Evolutionary conservation across 2,888 invertebrate species (phyloP), one percentile per base, ranked within the genome.

Genomic region (Mechanitis messenoides): DNA sequence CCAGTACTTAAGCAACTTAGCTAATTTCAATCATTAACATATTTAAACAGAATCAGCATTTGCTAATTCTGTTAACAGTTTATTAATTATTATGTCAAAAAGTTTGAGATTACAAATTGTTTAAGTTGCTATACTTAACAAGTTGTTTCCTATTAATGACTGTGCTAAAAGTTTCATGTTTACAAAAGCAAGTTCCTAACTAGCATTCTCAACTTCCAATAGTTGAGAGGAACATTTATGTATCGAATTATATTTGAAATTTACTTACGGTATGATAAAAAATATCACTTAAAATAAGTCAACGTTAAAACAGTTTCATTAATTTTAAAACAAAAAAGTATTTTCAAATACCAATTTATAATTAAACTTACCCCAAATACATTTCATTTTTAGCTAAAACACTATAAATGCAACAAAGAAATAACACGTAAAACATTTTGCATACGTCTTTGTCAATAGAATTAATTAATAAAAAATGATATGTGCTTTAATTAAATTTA

Each of bases 301-400:
- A 5, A 35, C 7, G 2, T 38, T 38, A 38, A 38, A 38, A 38
- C 38, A 38, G 7, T 7, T 6, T 6, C 38, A 20, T 20, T 20
- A 20, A 20, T 20, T 20, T 20, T 20, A 1, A 4, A 38, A 38
- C 1, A 38, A 38, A 6, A 38, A 38, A 7, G 38, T 6, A 38
- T 38, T 6, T 7, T 38, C 4, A 38, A 38, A 38, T 38, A 38
- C 38, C 7, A 38, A 38, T 38, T 38, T 38, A 38, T 38, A 6
- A 7, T 31, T 3, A 7, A 50, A 57, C 58, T 58, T 12, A 58
- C 58, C 58, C 58, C 58, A 50, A 35, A 31, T 58, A 58, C 11
- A 58, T 31, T 58, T 58, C 58, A 58, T 58, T 58, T 58, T 58
- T 58, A 58, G 38, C 47, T 2, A 38, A 11, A 42, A 50, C 58